phyloP scores from a whole-genome alignment of 1,140 invertebrate genomes.

The Panulirus ornatus region DNA sequence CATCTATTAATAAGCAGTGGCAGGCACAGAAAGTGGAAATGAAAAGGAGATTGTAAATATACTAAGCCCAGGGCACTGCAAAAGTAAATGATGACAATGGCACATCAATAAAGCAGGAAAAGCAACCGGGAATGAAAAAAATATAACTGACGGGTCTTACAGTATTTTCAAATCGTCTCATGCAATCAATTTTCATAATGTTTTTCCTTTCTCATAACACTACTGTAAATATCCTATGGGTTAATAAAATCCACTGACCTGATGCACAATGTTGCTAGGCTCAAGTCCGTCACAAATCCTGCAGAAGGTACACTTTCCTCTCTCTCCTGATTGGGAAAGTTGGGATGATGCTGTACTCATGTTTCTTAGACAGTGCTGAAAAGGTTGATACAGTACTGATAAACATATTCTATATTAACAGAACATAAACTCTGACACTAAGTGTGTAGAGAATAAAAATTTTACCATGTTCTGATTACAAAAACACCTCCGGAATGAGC shows the following conservation, averaged over 20 bases:
- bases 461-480: too few species aligned
- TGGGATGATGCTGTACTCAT: constrained; percentile 30
- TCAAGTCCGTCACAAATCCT: constrained; percentile 50
- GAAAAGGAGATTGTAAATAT: too few species aligned
- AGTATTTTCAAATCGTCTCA: too few species aligned
- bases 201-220: background rate
- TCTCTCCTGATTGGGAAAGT: background rate
- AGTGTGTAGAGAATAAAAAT: too few species aligned
- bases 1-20: too few species aligned
- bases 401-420: background rate
- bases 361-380: constrained; percentile 11
- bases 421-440: too few species aligned
- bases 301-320: constrained; percentile 54
- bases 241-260: constrained; percentile 40
- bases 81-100: too few species aligned
- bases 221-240: background rate
- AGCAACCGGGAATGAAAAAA: background rate
- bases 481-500: too few species aligned
- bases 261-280: constrained; percentile 52
- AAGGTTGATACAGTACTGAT: background rate
- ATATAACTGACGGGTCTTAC: too few species aligned
- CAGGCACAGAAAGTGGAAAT: too few species aligned
- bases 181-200: background rate
- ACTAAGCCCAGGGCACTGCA: too few species aligned
- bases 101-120: too few species aligned